These are phyloP conservation scores for Peromyscus californicus DNA, from an alignment of 2,113 vertebrate species.

Conservation along the genomic window DNA sequence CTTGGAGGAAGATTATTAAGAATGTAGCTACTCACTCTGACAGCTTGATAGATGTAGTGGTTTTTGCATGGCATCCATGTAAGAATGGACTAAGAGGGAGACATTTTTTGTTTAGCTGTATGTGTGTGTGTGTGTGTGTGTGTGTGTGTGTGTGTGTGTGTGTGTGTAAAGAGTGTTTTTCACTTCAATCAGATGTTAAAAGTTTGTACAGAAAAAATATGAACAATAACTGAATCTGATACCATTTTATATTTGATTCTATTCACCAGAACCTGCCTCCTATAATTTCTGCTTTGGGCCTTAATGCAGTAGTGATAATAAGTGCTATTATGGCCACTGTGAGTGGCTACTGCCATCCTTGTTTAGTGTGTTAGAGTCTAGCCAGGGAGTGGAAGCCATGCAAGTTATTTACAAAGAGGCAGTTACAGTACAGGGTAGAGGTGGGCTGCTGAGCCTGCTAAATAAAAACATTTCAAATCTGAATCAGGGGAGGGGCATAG, in stretches of 20 bases:
- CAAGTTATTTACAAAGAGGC: not conserved
- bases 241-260: conserved; percentile 41
- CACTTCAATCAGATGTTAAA: conserved; percentile 12
- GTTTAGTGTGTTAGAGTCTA: not conserved
- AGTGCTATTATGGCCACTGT: not conserved
- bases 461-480: not conserved
- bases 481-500: not conserved
- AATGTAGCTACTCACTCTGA: conserved; percentile 64
- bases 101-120: not conserved
- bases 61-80: conserved; percentile 59
- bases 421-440: not conserved
- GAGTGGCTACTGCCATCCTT: not conserved
- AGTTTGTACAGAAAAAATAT: conserved; percentile 11
- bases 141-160: not conserved
- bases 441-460: not conserved
- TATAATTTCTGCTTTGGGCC: conserved; percentile 44
- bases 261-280: not conserved
- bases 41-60: conserved; percentile 70
- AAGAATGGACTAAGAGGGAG: conserved; percentile 54
- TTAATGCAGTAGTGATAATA: not conserved
- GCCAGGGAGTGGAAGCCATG: conserved; percentile 10
- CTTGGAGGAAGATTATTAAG: conserved; percentile 43
- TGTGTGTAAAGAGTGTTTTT: too few relatives aligned
- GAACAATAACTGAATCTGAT: not conserved
- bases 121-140: not conserved